A percentile compares a stretch with the other conserved stretches of the same genome.
Evolutionary conservation across 1,140 invertebrate genomes (phyloP).

Genomic region (Papilio machaon): DNA sequence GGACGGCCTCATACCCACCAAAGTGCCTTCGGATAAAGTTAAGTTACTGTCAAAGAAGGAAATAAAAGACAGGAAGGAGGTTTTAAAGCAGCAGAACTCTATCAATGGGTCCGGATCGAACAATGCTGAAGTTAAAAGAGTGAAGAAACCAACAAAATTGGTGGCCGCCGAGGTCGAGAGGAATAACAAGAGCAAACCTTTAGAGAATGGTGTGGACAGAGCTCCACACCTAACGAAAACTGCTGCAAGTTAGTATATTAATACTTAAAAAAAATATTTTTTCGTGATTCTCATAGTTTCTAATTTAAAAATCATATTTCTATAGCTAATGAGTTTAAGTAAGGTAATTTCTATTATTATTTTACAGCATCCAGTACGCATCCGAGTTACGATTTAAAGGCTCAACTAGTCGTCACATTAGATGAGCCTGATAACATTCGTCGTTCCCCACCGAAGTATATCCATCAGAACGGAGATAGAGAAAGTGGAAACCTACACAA

Average conservation of each 20-base stretch:
- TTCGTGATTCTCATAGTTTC: not conserved
- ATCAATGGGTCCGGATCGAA: constrained; percentile 61
- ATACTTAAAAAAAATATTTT: not conserved
- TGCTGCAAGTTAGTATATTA: constrained; percentile 49
- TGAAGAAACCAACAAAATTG: constrained; percentile 63
- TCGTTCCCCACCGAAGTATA: constrained; percentile 52
- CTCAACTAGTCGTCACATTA: constrained; percentile 71
- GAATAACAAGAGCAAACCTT: constrained; percentile 52
- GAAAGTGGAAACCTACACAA: constrained; percentile 48
- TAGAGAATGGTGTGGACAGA: constrained; percentile 68
- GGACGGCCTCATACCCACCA: constrained; percentile 65
- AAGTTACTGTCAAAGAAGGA: constrained; percentile 77
- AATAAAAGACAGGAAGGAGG: constrained; percentile 78
- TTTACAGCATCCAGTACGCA: constrained; percentile 54
- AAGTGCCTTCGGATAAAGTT: constrained; percentile 74
- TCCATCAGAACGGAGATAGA: constrained; percentile 53
- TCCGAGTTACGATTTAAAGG: constrained; percentile 67
- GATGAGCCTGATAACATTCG: constrained; percentile 66
- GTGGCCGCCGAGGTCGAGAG: constrained; percentile 66
- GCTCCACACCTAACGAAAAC: constrained; percentile 59
- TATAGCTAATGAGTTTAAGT: not conserved
- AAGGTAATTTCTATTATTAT: constrained; percentile 37
- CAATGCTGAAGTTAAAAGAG: constrained; percentile 63
- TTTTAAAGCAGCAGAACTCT: constrained; percentile 72
- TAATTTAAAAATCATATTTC: not conserved